Percentiles rank a stretch among this genome's conserved stretches.
Evolutionary conservation across 2,113 vertebrate genomes (phyloP).

Genomic region (Collichthys lucidus): DNA sequence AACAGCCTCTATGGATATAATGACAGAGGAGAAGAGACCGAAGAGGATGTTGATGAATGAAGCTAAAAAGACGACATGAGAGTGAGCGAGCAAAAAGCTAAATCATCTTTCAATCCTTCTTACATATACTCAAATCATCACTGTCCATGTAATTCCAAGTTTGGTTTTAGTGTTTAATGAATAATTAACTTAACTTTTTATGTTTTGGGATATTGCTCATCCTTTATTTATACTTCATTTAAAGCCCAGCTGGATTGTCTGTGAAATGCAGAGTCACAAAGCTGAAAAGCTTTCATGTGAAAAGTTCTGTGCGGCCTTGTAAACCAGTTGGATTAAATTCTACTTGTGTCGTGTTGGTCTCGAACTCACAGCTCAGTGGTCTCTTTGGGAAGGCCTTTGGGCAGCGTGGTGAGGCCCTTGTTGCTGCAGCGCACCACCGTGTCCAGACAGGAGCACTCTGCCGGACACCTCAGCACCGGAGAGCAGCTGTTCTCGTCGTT

Average conservation of each 20-base stretch:
- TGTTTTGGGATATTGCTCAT: too few relatives aligned
- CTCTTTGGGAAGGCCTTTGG: slow-evolving; percentile 95
- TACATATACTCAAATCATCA: too few relatives aligned
- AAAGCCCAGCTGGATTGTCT: background rate
- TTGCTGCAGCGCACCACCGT: slow-evolving; percentile 99
- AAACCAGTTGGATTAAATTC: background rate
- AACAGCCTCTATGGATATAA: too few relatives aligned
- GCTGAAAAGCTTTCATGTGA: background rate
- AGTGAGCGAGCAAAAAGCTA: too few relatives aligned
- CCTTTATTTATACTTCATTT: background rate
- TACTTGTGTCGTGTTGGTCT: background rate
- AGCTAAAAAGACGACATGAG: too few relatives aligned
- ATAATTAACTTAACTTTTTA: too few relatives aligned
- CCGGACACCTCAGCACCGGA: slow-evolving; percentile 92
- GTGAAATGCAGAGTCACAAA: background rate
- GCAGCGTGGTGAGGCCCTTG: slow-evolving; percentile 92
- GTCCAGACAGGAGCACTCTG: slow-evolving; percentile 96
- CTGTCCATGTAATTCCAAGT: too few relatives aligned
- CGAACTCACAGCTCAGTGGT: slow-evolving; percentile 96
- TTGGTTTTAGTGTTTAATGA: too few relatives aligned
- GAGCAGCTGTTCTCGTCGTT: slow-evolving; percentile 97
- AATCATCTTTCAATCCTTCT: too few relatives aligned
- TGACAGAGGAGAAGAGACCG: too few relatives aligned
- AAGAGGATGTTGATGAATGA: too few relatives aligned
- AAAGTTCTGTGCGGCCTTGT: background rate